A percentile compares a stretch with the other conserved stretches of the same genome.
Conservation (phyloP, 1,140 invertebrate species). For the Ostrea edulis region DNA sequence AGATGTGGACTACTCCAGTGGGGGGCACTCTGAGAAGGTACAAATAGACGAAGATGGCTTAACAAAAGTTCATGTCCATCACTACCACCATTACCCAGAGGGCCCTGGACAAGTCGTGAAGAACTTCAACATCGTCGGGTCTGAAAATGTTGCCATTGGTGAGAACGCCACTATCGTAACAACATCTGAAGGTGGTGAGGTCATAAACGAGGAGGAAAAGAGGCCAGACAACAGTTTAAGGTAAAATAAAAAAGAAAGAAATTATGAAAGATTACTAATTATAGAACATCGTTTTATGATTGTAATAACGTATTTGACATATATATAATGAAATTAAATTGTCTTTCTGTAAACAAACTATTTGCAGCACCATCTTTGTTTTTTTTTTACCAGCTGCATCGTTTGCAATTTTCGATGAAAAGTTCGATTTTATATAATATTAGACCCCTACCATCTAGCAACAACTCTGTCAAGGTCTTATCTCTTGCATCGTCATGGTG, state of each 20-base stretch:
- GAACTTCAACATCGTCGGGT: background rate
- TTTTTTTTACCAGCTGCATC: no score
- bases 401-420: no score
- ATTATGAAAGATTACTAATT: no score
- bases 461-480: no score
- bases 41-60: background rate
- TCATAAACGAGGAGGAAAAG: slow-evolving; percentile 7
- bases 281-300: no score
- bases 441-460: no score
- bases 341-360: no score
- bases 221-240: slow-evolving; percentile 24
- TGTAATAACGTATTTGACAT: no score
- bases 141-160: slow-evolving; percentile 23
- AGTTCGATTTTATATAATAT: no score
- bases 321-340: no score
- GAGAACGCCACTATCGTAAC: background rate
- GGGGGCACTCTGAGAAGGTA: background rate
- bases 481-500: no score
- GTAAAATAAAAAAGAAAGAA: background rate
- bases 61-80: background rate
- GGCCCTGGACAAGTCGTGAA: background rate
- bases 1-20: background rate
- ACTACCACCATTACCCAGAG: background rate
- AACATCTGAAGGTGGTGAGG: slow-evolving; percentile 27
- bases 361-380: no score